Base-by-base conservation (phyloP, 1,140 invertebrate genomes). In the Ostrea denselamellosa region DNA sequence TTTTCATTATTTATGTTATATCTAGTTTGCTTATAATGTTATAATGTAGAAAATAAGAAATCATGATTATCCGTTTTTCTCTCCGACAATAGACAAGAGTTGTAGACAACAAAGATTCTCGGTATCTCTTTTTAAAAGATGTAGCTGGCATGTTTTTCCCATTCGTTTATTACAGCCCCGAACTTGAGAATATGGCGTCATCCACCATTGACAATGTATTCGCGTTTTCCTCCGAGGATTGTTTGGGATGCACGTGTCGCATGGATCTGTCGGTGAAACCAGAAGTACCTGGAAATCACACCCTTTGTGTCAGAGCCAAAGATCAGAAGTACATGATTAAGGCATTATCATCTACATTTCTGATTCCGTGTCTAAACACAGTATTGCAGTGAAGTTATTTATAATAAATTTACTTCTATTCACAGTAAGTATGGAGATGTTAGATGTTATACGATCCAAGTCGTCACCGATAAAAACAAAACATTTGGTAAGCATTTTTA, bases 401-500 rank as follows among this genome's bases (percentile, higher is more conserved):
- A 44, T 44, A 5, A 44, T 44, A 44, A 44, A 44, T n/a, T 17
- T 62, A 17, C 9, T 62, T 62, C 14, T 14, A 19, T 62, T 17
- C n/a, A 19, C n/a, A 62, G 58, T n/a, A 62, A 77, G 9, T 22
- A 10, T 77, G 68, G 68, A 12, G 68, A 77, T 34, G 22, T 77
- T 25, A 77, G 25, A 77, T 77, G 68, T 77, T 77, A 77, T 25
- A 28, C 10, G 0, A 77, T 77, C 9, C 68, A 77, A 77, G 68
- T 77, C 12, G 68, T 77, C 68, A 77, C 68, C 14, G 28, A 9
- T 10, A 77, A 34, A 14, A 77, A 77, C 28, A 77, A 77, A 14
- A 77, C 68, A 77, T 34, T 77, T 77, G 68, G 68, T 77, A 77
- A 77, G 68, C 25, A 12, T 77, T 77, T 77, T 28, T 9, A 9